Conservation (phyloP, 2,888 invertebrate genomes). For the Brachynemurus nebulosus region DNA sequence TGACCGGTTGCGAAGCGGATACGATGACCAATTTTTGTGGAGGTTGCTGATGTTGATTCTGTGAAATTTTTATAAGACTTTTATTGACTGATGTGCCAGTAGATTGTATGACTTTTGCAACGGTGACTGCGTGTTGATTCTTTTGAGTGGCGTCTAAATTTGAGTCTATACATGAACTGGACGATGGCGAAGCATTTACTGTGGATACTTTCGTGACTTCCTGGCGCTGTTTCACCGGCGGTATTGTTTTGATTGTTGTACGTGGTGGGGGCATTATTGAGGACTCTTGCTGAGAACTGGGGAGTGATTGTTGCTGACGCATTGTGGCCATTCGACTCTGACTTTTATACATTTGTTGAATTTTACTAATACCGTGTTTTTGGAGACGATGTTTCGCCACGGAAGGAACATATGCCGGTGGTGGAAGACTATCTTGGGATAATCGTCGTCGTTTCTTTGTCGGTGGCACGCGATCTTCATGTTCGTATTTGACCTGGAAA, state of each 20-base stretch:
- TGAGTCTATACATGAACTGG: background rate
- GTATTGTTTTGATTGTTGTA: slow-evolving; percentile 2
- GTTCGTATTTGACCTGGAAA: slow-evolving; percentile 6
- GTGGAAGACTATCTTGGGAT: slow-evolving; percentile 7
- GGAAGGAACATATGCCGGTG: background rate
- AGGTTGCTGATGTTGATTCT: slow-evolving; percentile 25
- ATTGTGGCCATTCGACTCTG: background rate
- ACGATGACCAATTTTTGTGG: slow-evolving; percentile 29
- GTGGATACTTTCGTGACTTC: too few species aligned
- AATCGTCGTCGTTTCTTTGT: slow-evolving; percentile 8
- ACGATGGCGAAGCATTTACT: background rate
- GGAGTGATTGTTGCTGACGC: background rate
- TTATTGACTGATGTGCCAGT: slow-evolving; percentile 13
- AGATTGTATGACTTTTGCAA: slow-evolving; percentile 10
- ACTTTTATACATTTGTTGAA: slow-evolving; percentile 9
- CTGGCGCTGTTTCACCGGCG: slow-evolving; percentile 3
- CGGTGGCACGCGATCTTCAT: slow-evolving; percentile 4
- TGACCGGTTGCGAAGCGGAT: slow-evolving; percentile 28
- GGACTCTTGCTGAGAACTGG: background rate
- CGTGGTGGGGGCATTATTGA: slow-evolving; percentile 8
- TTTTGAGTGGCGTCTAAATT: background rate
- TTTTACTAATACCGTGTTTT: slow-evolving; percentile 8
- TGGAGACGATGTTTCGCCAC: background rate
- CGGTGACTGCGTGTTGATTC: too few species aligned
- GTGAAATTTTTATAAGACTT: slow-evolving; percentile 22